These are phyloP conservation scores for Drosophila repletoides DNA, from an alignment of 1,140 invertebrate genomes.

Conservation along the genomic window DNA sequence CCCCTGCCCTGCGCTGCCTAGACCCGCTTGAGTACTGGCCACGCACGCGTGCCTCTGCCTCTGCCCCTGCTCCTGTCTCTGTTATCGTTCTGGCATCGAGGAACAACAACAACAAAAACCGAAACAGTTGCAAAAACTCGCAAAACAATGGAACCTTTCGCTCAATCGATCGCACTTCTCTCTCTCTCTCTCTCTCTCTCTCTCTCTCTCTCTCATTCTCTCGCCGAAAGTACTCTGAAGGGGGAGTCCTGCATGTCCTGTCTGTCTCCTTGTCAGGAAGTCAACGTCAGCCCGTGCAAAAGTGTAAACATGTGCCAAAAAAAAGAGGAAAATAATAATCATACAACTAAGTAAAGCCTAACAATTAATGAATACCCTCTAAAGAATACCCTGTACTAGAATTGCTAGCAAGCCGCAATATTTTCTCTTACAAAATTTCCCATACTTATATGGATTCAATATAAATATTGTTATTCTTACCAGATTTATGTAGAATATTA, in stretches of 20 bases:
- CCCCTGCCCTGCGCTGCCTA: no score
- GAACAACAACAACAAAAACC: slow-evolving; percentile 2
- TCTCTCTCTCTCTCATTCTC: no score
- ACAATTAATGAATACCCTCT: slow-evolving; percentile 32
- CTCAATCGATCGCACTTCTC: no score
- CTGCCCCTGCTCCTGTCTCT: no score
- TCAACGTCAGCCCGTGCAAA: slow-evolving; percentile 53
- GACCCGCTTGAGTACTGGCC: slow-evolving; percentile 50
- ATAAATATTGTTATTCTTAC: no score
- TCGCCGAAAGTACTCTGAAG: no score
- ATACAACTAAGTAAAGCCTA: neutral
- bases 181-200: no score
- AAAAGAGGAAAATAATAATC: neutral
- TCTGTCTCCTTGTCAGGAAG: slow-evolving; percentile 51
- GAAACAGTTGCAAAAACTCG: slow-evolving; percentile 71
- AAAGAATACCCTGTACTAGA: neutral
- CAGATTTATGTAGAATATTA: no score
- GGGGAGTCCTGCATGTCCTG: slow-evolving; percentile 51
- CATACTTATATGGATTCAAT: no score
- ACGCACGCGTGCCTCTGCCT: slow-evolving; percentile 53
- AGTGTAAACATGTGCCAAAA: slow-evolving; percentile 67
- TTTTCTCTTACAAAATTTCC: no score
- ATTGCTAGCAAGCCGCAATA: no score
- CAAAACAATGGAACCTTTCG: slow-evolving; percentile 36
- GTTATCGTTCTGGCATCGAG: slow-evolving; percentile 49